Conservation (phyloP, 1,140 invertebrate species). For the Drosophila seguyi region DNA sequence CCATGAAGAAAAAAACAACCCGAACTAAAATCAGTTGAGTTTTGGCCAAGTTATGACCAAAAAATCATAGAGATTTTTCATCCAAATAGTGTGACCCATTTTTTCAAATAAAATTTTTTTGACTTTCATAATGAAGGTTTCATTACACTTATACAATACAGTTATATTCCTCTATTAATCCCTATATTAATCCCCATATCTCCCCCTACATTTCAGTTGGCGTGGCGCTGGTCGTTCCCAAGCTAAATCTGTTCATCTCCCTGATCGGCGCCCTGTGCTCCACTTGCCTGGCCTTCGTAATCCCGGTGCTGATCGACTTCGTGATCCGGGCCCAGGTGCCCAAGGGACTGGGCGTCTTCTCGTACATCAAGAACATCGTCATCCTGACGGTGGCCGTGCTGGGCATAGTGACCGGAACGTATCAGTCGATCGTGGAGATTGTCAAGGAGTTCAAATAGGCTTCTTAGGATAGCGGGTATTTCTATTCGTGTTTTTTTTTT, state of each 20-base stretch:
- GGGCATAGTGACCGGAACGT: constrained; percentile 91
- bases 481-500: too few species aligned
- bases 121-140: too few species aligned
- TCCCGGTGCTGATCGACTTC: constrained; percentile 95
- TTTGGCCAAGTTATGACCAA: too few species aligned
- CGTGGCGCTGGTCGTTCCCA: constrained; percentile 92
- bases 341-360: constrained; percentile 82
- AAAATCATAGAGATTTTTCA: too few species aligned
- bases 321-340: constrained; percentile 87
- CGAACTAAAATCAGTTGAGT: too few species aligned
- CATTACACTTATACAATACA: too few species aligned
- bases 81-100: too few species aligned
- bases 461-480: constrained; percentile 29
- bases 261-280: constrained; percentile 95
- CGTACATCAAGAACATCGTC: constrained; percentile 87
- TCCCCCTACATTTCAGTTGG: constrained; percentile 87
- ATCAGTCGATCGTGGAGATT: constrained; percentile 89
- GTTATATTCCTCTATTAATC: too few species aligned
- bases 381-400: constrained; percentile 90
- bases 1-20: too few species aligned
- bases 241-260: constrained; percentile 95
- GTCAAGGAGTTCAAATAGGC: constrained; percentile 85
- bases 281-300: constrained; percentile 93
- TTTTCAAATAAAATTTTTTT: too few species aligned
- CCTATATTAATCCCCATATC: background rate